phyloP scores from a whole-genome alignment of 2,113 vertebrate genomes.

The Eonycteris spelaea region DNA sequence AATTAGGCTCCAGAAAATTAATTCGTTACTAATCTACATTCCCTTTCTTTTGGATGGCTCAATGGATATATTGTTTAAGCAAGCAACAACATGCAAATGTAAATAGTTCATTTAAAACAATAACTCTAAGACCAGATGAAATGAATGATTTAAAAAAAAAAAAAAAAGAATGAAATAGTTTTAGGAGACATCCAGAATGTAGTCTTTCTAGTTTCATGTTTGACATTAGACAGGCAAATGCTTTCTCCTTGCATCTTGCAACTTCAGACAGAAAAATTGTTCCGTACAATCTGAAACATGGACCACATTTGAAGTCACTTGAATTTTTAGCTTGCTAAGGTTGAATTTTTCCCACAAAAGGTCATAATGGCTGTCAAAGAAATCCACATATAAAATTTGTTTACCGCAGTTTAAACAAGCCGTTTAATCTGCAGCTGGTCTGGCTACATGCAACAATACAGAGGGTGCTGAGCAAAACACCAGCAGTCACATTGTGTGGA shows the following conservation, averaged over 20 bases:
- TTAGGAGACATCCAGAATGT: not conserved
- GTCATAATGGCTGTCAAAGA: slow-evolving; percentile 19
- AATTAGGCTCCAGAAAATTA: not conserved
- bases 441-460: not conserved
- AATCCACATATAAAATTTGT: slow-evolving; percentile 39
- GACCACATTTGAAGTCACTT: slow-evolving; percentile 38
- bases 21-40: not conserved
- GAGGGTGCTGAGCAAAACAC: not conserved
- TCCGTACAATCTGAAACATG: not conserved
- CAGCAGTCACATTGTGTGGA: not conserved
- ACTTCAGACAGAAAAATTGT: not conserved
- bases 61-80: not conserved
- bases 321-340: slow-evolving; percentile 42
- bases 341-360: slow-evolving; percentile 47
- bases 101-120: not conserved
- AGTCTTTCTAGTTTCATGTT: not conserved
- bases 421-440: slow-evolving; percentile 1
- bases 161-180: not conserved
- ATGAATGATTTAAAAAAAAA: not conserved
- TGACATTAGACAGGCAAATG: not conserved
- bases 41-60: not conserved
- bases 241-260: not conserved
- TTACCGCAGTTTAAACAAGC: slow-evolving; percentile 37
- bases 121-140: not conserved
- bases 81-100: not conserved